These are phyloP conservation scores for Hylyphantes graminicola DNA, from an alignment of 1,140 invertebrate genomes.

Conservation along the genomic window DNA sequence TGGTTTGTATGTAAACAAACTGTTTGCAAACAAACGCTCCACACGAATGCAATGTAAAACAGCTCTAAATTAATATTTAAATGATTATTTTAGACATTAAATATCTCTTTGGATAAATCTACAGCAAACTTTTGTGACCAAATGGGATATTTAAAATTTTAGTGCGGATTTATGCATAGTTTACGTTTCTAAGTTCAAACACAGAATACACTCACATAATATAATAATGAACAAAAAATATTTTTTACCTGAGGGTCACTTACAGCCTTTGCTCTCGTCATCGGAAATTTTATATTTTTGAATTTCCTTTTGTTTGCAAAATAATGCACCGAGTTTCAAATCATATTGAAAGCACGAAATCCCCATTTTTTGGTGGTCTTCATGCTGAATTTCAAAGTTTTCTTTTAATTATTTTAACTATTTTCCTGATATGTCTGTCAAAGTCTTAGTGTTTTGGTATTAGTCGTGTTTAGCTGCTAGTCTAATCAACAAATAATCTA, in stretches of 20 bases:
- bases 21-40: not conserved
- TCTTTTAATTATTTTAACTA: no score
- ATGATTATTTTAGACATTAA: no score
- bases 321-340: not conserved
- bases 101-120: no score
- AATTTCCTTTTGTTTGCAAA: not conserved
- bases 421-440: not conserved
- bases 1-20: not conserved
- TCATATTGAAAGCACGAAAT: not conserved
- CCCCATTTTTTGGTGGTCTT: no score
- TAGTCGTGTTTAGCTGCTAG: not conserved
- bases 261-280: conserved; percentile 13
- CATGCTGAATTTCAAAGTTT: no score
- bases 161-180: no score
- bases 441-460: not conserved
- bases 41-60: not conserved
- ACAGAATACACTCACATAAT: no score
- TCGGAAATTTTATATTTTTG: not conserved
- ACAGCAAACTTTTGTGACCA: no score
- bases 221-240: not conserved
- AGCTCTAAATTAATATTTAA: no score
- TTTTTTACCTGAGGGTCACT: conserved; percentile 15
- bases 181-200: no score
- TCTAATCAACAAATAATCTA: conserved; percentile 19
- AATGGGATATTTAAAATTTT: no score